A percentile compares a stretch with the other conserved stretches of the same genome.
Conservation (phyloP, 2,888 invertebrate species). For the Dynastes maya region DNA sequence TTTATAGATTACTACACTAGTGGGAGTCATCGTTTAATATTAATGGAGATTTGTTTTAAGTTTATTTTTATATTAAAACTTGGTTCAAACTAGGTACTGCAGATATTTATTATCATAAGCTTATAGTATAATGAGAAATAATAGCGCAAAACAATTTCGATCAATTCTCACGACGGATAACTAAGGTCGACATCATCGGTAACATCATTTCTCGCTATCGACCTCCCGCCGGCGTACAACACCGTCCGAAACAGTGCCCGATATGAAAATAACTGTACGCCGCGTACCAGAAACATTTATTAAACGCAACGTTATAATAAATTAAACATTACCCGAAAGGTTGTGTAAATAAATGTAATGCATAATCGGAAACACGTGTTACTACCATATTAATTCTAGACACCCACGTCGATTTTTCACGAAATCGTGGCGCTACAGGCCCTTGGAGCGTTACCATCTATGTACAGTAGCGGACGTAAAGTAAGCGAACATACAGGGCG, state of each 20-base stretch:
- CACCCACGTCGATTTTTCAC: conserved; percentile 32
- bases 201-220: conserved; percentile 18
- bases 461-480: not conserved
- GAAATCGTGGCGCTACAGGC: not conserved
- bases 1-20: too few relatives aligned
- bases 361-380: conserved; percentile 37
- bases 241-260: not conserved
- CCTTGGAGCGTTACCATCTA: not conserved
- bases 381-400: conserved; percentile 37
- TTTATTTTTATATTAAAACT: too few relatives aligned
- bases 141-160: too few relatives aligned
- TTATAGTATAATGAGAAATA: too few relatives aligned
- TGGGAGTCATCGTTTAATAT: too few relatives aligned
- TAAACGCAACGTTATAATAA: conserved; percentile 35
- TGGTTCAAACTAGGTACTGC: too few relatives aligned
- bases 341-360: conserved; percentile 41
- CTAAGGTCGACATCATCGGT: not conserved
- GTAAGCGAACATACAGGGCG: not conserved
- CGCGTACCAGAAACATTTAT: conserved; percentile 29
- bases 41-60: too few relatives aligned
- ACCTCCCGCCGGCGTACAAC: conserved; percentile 11
- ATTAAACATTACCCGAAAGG: conserved; percentile 23
- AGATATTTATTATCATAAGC: too few relatives aligned
- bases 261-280: conserved; percentile 16
- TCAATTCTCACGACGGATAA: not conserved